These are phyloP conservation scores for Rissa tridactyla DNA, from an alignment of 2,113 vertebrate genomes.

Conservation along the genomic window DNA sequence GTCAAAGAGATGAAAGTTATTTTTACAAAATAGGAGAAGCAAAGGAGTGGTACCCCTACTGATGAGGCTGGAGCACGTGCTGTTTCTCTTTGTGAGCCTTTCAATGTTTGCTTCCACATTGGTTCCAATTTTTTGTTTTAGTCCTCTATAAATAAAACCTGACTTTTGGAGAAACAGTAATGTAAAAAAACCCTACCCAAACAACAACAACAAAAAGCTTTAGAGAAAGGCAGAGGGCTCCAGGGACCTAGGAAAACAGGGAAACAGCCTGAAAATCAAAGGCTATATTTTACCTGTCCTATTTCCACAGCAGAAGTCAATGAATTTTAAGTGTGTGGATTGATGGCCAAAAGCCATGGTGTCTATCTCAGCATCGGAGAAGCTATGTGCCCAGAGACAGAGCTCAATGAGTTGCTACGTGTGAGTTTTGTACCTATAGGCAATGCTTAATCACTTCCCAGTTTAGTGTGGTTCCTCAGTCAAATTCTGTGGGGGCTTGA, in stretches of 20 bases:
- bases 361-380: background rate
- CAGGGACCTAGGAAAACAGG: background rate
- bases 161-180: background rate
- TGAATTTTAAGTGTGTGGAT: background rate
- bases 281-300: background rate
- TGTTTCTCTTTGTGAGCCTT: background rate
- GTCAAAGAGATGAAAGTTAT: background rate
- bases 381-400: rapidly evolving
- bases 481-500: background rate
- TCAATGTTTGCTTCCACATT: background rate
- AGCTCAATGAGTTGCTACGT: background rate
- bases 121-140: background rate
- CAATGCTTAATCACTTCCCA: background rate
- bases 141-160: background rate
- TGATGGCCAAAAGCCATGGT: background rate
- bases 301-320: background rate
- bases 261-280: background rate
- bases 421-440: background rate
- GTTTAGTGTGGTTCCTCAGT: background rate
- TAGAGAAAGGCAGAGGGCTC: background rate
- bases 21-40: background rate
- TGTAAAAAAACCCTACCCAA: background rate
- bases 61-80: background rate
- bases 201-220: background rate
- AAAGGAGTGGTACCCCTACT: background rate